Evolutionary conservation across 2,797 vertebrate species (phyloP).

Genomic region (Semaprochilodus insignis): DNA sequence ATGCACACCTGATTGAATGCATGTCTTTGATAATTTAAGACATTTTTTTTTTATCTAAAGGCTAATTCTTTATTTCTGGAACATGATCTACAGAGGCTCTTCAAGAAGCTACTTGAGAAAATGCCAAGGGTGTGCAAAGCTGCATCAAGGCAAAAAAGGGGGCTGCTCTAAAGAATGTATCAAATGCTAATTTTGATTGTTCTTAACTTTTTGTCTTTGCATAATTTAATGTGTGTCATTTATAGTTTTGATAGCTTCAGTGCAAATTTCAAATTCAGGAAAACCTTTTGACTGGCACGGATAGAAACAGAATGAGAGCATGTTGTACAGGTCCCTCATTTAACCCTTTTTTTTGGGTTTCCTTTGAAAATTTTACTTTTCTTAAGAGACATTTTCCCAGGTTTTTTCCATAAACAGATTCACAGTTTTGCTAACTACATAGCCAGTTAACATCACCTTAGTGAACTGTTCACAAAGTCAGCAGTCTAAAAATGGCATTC

Average conservation of each 20-base stretch:
- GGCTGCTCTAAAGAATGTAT: neutral
- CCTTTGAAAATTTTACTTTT: neutral
- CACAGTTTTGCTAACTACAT: neutral
- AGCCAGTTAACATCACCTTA: neutral
- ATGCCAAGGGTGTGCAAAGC: neutral
- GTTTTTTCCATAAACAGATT: no score
- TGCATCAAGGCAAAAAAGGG: neutral
- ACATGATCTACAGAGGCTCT: neutral
- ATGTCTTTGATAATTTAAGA: neutral
- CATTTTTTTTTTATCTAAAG: neutral
- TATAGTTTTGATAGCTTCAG: no score
- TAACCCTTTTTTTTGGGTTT: neutral
- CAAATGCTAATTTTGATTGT: neutral
- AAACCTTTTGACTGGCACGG: neutral
- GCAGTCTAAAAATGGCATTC: neutral
- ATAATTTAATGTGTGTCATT: neutral
- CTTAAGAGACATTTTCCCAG: no score
- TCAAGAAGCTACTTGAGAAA: neutral
- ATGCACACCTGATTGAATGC: neutral
- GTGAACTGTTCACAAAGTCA: neutral
- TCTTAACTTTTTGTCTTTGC: neutral
- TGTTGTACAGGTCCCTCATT: neutral
- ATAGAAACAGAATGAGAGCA: neutral
- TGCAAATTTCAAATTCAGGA: neutral
- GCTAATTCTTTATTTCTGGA: neutral